Evolutionary conservation across 1,140 invertebrate species (phyloP), one percentile per base, ranked within the genome.

Genomic region (Drosophila varians): DNA sequence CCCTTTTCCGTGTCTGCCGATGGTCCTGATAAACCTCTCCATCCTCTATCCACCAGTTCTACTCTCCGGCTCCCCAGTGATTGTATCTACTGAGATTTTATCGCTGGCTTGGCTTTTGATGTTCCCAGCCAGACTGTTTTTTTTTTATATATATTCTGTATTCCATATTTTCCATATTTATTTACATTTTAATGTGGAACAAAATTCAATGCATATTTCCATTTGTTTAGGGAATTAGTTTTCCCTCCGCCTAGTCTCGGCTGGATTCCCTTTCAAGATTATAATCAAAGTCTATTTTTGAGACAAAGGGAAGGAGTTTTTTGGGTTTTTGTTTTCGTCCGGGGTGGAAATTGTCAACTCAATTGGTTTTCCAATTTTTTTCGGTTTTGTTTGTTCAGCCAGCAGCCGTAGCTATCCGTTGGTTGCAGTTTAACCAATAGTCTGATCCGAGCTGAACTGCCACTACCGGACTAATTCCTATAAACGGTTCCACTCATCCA

Each of bases 191-290:
- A 74, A 74, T 78, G 54, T 46, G 71, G n/a, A 65, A 46, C n/a
- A 45, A 58, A 61, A 70, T 55, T 65, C 62, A 52, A 77, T 84
- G 68, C 76, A 73, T 80, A 80, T 86, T 86, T 69, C 48, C 77
- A 80, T 87, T 87, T 77, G 62, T 40, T 76, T 80, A 49, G 80
- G 82, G 80, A 80, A 86, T 80, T 66, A 73, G 72, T 66, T 70
- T 69, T 34, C 34, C 34, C 34, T 36, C 34, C 36, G 26, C 9
- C 28, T 11, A 9, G 28, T 42, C 58, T 51, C 21, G 12, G 3
- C 42, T 45, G 54, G 60, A 16, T 36, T 69, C 58, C 46, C 40
- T 19, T 36, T 42, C 42, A 55, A 70, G 82, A 80, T 86, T 75
- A 31, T 57, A 62, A 86, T 86, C 80, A 55, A 69, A 77, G 73